Percentiles rank a stretch among this genome's conserved stretches.
phyloP scores from a whole-genome alignment of 2,797 vertebrate genomes.

The Urocyon cinereoargenteus region DNA sequence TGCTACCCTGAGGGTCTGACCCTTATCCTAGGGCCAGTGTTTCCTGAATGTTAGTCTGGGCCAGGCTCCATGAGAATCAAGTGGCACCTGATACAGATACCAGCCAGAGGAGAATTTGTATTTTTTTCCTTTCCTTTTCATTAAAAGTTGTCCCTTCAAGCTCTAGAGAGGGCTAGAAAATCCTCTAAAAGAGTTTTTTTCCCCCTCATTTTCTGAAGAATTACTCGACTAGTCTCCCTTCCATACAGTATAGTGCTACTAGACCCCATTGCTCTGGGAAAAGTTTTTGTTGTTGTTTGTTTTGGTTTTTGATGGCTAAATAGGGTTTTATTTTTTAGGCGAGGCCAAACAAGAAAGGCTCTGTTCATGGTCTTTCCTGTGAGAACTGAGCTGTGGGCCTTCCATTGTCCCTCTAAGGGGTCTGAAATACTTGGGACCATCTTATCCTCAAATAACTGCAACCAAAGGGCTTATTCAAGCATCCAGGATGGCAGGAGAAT shows the following conservation, averaged over 20 bases:
- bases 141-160: slow-evolving; percentile 14
- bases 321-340: background rate
- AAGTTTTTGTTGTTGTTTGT: background rate
- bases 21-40: background rate
- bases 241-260: background rate
- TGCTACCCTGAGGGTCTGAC: background rate
- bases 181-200: background rate
- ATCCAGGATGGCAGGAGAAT: background rate
- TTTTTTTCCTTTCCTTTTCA: background rate
- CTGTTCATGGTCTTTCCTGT: background rate
- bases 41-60: background rate
- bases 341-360: slow-evolving; percentile 43
- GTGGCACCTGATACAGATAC: background rate
- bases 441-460: background rate
- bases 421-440: background rate
- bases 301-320: background rate
- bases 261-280: background rate
- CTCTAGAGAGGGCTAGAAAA: background rate
- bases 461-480: background rate
- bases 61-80: background rate
- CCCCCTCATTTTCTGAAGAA: background rate
- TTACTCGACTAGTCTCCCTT: background rate
- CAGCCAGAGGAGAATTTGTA: background rate
- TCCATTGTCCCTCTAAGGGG: background rate
- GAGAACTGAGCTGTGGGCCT: background rate